phyloP scores from a whole-genome alignment of 2,888 invertebrate species.

The Lithophane ornitopus region DNA sequence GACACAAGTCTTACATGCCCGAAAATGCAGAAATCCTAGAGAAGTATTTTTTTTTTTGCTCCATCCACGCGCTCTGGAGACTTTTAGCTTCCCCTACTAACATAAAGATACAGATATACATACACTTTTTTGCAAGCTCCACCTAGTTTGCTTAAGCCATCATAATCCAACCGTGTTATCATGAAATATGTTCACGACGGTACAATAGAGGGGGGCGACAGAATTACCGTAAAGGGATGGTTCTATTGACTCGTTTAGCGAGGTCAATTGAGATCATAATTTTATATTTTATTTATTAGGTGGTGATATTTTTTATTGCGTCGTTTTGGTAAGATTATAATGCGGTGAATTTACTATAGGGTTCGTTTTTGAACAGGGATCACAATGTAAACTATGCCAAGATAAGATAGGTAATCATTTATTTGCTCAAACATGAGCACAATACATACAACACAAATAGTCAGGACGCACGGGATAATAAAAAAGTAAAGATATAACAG shows the following conservation, averaged over 20 bases:
- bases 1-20: neutral
- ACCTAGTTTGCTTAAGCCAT: constrained; percentile 24
- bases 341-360: neutral
- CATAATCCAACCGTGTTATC: constrained; percentile 46
- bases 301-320: neutral
- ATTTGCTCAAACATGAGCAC: too few species aligned
- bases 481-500: too few species aligned
- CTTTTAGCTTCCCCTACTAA: neutral
- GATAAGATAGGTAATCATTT: too few species aligned
- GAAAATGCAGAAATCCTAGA: neutral
- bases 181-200: constrained; percentile 51
- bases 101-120: constrained; percentile 9
- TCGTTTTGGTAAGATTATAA: neutral
- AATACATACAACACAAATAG: too few species aligned
- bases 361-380: too few species aligned
- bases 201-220: constrained; percentile 28
- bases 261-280: constrained; percentile 4
- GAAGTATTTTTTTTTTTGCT: neutral
- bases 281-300: constrained; percentile 31
- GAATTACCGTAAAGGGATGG: constrained; percentile 35
- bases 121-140: neutral
- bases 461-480: too few species aligned
- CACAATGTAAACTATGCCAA: too few species aligned
- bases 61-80: neutral
- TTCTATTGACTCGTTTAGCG: constrained; percentile 41